Base-by-base conservation (phyloP, 1,140 invertebrate genomes). In the Ridgeia piscesae region DNA sequence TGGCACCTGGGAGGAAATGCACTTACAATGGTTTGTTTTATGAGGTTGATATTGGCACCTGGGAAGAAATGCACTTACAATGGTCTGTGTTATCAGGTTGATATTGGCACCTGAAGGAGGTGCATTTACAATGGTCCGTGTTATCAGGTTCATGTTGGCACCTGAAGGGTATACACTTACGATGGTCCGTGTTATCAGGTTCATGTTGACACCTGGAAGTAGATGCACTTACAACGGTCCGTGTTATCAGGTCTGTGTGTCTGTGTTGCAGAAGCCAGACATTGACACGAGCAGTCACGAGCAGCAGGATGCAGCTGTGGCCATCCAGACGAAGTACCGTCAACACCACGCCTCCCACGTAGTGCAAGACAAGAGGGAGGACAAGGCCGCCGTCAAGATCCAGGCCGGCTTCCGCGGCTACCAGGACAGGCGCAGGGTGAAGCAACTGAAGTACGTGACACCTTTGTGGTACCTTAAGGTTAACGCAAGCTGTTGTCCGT, bases 401-500 rank as follows among this genome's bases (percentile, higher is more conserved):
- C 95, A 95, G 93, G 94, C 95, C 34, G 94, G 94, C 21, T 95
- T 94, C 94, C 96, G 97, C 0, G 97, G 97, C 21, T 97, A 97
- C 94, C 95, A 97, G 21, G 97, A 97, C 17, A 95, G 97, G 31
- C 97, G 97, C 94, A 96, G 96, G 91, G 96, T 97, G 91, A 96
- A 97, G 93, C 58, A 77, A 6, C 58, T 77, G 11, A 77, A 77
- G 58, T 77, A 77, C 17, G 58, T 77, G 58, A 27, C 17, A 21
- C 17, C 27, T 77, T 21, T 77, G 58, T 77, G 58, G 27, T 31
- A 77, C 27, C 0, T 4, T 42, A 42, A 42, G 11, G 42, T 11
- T 6, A 42, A 42, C 42, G 11, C 42, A 42, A 6, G 42, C 42
- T 42, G 42, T 11, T 42, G 4, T 4, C 42, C n/a, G n/a, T n/a